Evolutionary conservation across 2,888 invertebrate species (phyloP), one percentile per base, ranked within the genome.

Genomic region (Rhorus exstirpatorius): DNA sequence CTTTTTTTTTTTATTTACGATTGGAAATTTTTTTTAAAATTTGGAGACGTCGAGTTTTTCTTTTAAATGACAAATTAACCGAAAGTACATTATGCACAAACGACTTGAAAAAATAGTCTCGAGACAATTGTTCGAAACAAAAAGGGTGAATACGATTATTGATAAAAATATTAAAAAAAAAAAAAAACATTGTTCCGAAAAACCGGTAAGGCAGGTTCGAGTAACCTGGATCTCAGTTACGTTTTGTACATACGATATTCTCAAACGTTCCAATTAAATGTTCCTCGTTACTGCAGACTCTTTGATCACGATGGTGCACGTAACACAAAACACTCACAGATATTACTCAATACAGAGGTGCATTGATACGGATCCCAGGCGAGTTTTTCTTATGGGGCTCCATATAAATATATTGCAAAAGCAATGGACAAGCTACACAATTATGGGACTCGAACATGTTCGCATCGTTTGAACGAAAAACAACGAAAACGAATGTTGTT

Each of bases 201-300:
- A 41, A 74, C 61, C 51, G 53, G 61, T 53, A 41, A 41, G 51
- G 61, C 49, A n/a, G 41, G 63, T 61, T 60, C n/a, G 8, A 38
- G 46, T 14, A 21, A 24, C 38, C 14, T 38, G 3, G 72, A 61
- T 72, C 49, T 61, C 35, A 14, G 10, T 17, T 4, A 2, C 14
- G 12, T 61, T n/a, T n/a, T n/a, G n/a, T n/a, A n/a, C n/a, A n/a
- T 24, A 49, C 41, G 26, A 70, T 61, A 61, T 61, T 67, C 67
- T 49, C 17, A 63, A 51, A 63, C 46, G 51, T 1, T 41, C 53
- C 61, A 41, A 63, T 63, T 38, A 41, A 38, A 44, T 8, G 38
- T 74, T 12, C 19, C 61, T 26, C 74, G 63, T 63, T 51, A 74
- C 61, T 24, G 14, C n/a, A 51, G 1, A 19, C 3, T 12, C 53